Conservation (phyloP, 2,797 vertebrate species). For the Melanotaenia maccullochi region DNA sequence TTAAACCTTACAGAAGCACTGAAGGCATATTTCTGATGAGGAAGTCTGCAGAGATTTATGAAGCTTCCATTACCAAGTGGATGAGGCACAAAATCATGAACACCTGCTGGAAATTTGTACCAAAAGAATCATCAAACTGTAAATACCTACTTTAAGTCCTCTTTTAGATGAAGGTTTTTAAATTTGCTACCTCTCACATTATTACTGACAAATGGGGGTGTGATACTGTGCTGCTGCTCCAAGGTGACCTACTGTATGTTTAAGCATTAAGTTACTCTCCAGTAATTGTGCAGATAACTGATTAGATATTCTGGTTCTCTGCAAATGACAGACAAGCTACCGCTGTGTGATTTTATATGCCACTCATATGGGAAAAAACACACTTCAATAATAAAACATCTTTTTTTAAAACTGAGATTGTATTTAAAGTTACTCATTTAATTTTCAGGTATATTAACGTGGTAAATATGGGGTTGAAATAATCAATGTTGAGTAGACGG, state of each 20-base stretch:
- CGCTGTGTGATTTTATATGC: constrained; percentile 1
- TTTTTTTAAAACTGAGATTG: constrained; percentile 14
- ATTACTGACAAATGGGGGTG: background rate
- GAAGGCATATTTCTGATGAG: constrained; percentile 21
- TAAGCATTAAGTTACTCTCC: background rate
- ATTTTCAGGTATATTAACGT: constrained; percentile 31
- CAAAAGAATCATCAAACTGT: background rate
- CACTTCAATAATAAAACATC: constrained; percentile 9
- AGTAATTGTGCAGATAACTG: constrained; percentile 24
- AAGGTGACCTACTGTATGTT: constrained; percentile 28
- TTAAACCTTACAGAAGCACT: constrained; percentile 17
- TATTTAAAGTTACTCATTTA: constrained; percentile 31
- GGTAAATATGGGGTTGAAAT: constrained; percentile 50
- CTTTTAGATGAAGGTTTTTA: background rate
- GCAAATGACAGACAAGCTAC: constrained; percentile 2
- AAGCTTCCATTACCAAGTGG: background rate
- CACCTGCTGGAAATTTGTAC: constrained; percentile 7
- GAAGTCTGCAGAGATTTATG: constrained; percentile 27
- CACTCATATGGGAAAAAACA: background rate
- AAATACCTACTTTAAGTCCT: background rate
- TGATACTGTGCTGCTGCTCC: background rate
- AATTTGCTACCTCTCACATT: background rate
- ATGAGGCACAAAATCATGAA: constrained; percentile 2
- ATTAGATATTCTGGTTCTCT: constrained; percentile 14
- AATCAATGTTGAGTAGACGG: constrained; percentile 17